Evolutionary conservation across 2,113 vertebrate species (phyloP).

Genomic region (Neogobius melanostomus): DNA sequence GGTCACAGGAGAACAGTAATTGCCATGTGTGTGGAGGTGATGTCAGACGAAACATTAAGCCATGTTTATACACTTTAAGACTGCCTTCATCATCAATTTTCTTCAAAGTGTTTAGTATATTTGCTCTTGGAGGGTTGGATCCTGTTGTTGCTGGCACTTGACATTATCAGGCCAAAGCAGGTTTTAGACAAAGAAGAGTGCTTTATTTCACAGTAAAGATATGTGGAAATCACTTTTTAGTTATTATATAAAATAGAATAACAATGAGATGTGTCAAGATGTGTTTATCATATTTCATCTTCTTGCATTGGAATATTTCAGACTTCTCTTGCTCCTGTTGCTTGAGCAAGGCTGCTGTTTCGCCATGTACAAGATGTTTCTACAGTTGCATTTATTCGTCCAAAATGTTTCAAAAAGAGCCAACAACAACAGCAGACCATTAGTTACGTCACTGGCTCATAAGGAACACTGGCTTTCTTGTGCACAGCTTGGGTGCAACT

Average conservation of each 20-base stretch:
- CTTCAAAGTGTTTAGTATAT: too few species aligned
- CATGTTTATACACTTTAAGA: neutral
- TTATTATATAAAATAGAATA: neutral
- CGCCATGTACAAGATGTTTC: too few species aligned
- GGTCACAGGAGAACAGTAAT: neutral
- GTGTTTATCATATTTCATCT: too few species aligned
- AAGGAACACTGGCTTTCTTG: neutral
- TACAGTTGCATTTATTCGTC: too few species aligned
- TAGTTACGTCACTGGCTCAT: neutral
- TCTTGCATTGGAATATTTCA: too few species aligned
- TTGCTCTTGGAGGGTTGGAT: neutral
- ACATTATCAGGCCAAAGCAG: neutral
- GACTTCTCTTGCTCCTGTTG: too few species aligned
- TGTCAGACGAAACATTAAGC: neutral
- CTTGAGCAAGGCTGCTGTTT: too few species aligned
- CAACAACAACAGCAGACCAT: neutral
- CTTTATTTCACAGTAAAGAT: neutral
- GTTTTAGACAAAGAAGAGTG: neutral
- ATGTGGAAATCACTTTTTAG: neutral
- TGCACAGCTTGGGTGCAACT: constrained; percentile 22
- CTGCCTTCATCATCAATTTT: too few species aligned
- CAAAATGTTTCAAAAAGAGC: too few species aligned
- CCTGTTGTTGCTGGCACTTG: neutral
- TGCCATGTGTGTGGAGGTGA: constrained; percentile 8
- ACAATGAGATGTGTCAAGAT: too few species aligned